phyloP scores from a whole-genome alignment of 2,797 vertebrate species.

The Parambassis ranga region DNA sequence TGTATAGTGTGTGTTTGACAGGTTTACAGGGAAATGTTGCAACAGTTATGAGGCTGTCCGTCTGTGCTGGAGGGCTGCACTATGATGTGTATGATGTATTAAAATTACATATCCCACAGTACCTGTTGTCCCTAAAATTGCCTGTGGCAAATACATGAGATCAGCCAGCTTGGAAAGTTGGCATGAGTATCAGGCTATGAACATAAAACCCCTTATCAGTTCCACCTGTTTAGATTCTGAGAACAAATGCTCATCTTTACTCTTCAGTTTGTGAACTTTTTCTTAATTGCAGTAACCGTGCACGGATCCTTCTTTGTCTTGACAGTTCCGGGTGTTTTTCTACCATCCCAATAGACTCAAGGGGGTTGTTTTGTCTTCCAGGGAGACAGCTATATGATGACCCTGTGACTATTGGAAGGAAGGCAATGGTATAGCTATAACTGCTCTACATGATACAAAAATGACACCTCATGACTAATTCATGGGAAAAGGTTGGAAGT shows the following conservation, averaged over 20 bases:
- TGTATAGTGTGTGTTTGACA: constrained; percentile 4
- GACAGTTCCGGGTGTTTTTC: constrained; percentile 21
- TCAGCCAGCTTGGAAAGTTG: constrained; percentile 2
- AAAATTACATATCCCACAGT: constrained; percentile 8
- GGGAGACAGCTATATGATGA: constrained; percentile 4
- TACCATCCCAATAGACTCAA: not conserved
- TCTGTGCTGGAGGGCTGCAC: constrained; percentile 17
- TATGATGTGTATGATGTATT: constrained; percentile 33
- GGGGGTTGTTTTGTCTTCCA: not conserved
- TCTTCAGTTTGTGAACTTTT: constrained; percentile 3
- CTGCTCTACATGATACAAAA: not conserved
- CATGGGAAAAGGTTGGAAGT: not conserved
- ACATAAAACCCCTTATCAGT: not conserved
- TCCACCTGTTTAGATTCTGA: constrained; percentile 12
- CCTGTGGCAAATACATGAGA: constrained; percentile 3
- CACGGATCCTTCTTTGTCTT: not conserved
- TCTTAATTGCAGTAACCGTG: not conserved
- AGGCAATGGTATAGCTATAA: not conserved
- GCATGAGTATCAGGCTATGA: not conserved
- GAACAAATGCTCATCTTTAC: constrained; percentile 1
- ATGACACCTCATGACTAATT: not conserved
- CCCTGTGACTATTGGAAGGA: not conserved
- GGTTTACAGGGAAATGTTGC: constrained; percentile 4
- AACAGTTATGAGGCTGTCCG: constrained; percentile 15
- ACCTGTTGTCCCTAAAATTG: not conserved